phyloP scores from a whole-genome alignment of 2,113 vertebrate genomes.

The Sander lucioperca region DNA sequence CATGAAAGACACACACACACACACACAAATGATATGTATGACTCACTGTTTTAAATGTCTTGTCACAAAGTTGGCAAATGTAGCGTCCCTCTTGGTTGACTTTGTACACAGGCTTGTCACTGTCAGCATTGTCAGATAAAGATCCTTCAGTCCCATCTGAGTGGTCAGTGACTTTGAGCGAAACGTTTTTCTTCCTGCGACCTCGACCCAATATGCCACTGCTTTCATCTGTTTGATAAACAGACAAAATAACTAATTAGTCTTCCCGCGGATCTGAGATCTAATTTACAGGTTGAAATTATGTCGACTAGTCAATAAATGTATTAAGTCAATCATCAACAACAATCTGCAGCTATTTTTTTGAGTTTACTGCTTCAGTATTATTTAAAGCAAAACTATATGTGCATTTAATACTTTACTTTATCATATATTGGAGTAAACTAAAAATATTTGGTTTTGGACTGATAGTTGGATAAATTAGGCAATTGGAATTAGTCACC shows the following conservation, averaged over 20 bases:
- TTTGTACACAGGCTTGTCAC: conserved; percentile 84
- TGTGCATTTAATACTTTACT: neutral
- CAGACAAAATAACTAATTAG: neutral
- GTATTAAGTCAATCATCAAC: too few species aligned
- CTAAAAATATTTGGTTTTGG: neutral
- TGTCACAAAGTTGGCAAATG: conserved; percentile 91
- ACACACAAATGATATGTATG: neutral
- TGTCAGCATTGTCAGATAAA: conserved; percentile 73
- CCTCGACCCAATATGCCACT: conserved; percentile 74
- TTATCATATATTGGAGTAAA: neutral
- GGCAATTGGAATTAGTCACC: neutral
- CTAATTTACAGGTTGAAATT: neutral
- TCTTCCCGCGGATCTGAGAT: neutral
- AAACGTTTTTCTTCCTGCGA: conserved; percentile 68
- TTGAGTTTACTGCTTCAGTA: neutral
- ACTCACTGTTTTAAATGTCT: conserved; percentile 97
- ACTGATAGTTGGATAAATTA: neutral
- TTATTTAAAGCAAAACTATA: neutral
- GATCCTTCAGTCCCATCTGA: conserved; percentile 67
- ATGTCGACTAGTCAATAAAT: neutral
- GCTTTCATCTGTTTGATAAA: conserved; percentile 58
- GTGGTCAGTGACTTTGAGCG: conserved; percentile 57
- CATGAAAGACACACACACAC: neutral
- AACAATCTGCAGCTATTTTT: neutral
- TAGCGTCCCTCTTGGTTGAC: conserved; percentile 92